Percentiles rank a stretch among this genome's conserved stretches.
phyloP scores from a whole-genome alignment of 2,113 vertebrate genomes.

The Scatophagus argus region DNA sequence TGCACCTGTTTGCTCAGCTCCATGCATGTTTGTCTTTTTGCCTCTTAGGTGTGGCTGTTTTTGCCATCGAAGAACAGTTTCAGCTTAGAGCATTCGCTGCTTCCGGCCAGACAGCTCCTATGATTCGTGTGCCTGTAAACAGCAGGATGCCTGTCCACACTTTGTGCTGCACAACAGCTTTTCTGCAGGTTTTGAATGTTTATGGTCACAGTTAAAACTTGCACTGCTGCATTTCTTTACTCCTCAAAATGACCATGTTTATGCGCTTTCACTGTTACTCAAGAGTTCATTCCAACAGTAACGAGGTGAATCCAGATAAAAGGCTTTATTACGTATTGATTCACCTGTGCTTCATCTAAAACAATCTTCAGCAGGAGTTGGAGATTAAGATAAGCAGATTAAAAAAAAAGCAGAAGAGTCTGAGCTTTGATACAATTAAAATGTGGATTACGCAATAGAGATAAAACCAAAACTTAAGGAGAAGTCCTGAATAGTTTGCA shows the following conservation, averaged over 20 bases:
- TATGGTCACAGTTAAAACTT: constrained; percentile 32
- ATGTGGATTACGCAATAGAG: background rate
- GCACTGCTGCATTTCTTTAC: background rate
- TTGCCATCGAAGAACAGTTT: constrained; percentile 54
- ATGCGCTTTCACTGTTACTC: constrained; percentile 12
- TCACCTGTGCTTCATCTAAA: background rate
- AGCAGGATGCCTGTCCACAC: background rate
- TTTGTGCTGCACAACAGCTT: constrained; percentile 14
- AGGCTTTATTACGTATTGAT: background rate
- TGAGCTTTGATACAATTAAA: background rate
- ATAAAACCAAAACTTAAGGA: background rate
- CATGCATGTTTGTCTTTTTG: constrained; percentile 29
- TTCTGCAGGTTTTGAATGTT: constrained; percentile 32
- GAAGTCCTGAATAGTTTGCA: constrained; percentile 15
- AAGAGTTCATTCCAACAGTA: background rate
- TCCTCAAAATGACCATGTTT: background rate
- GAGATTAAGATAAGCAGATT: background rate
- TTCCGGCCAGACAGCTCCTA: constrained; percentile 31
- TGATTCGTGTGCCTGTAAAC: constrained; percentile 42
- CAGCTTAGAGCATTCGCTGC: constrained; percentile 9
- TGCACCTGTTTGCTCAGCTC: constrained; percentile 51
- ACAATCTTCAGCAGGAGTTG: background rate
- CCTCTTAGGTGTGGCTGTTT: constrained; percentile 49
- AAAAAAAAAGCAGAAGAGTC: background rate
- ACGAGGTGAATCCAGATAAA: constrained; percentile 4